Evolutionary conservation across 2,888 invertebrate genomes (phyloP).

Genomic region (Cylloceria caligata): DNA sequence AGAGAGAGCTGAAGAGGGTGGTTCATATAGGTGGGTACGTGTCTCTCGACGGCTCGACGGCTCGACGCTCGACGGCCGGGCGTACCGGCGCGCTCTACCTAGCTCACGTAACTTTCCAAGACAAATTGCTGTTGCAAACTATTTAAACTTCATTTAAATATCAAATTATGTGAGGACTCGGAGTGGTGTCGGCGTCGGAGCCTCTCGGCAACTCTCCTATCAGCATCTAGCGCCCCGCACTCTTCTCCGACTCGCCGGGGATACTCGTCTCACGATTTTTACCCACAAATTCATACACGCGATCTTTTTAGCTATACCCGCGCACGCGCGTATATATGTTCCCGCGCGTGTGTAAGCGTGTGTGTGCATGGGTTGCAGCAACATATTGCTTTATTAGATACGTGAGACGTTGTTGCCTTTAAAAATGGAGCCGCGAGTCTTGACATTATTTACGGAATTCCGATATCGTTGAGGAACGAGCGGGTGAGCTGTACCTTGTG

Average conservation of each 20-base stretch:
- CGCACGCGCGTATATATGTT: background rate
- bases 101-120: constrained; percentile 74
- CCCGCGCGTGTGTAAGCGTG: background rate
- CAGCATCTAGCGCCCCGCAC: constrained; percentile 52
- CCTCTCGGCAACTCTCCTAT: constrained; percentile 61
- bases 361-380: background rate
- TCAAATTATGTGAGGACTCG: constrained; percentile 76
- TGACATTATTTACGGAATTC: constrained; percentile 48
- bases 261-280: constrained; percentile 16
- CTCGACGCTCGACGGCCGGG: constrained; percentile 49
- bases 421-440: constrained; percentile 16
- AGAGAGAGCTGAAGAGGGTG: constrained; percentile 20
- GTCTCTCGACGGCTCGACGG: constrained; percentile 62
- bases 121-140: constrained; percentile 82
- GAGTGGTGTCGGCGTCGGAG: constrained; percentile 68
- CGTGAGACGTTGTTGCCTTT: constrained; percentile 7
- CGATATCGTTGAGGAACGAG: constrained; percentile 41
- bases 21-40: constrained; percentile 60
- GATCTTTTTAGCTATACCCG: background rate
- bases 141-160: constrained; percentile 82
- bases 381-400: constrained; percentile 22
- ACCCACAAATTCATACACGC: constrained; percentile 23
- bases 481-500: background rate
- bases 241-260: constrained; percentile 13
- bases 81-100: constrained; percentile 38